phyloP scores from a whole-genome alignment of 2,797 vertebrate species.

The Eurystomus glaucurus region DNA sequence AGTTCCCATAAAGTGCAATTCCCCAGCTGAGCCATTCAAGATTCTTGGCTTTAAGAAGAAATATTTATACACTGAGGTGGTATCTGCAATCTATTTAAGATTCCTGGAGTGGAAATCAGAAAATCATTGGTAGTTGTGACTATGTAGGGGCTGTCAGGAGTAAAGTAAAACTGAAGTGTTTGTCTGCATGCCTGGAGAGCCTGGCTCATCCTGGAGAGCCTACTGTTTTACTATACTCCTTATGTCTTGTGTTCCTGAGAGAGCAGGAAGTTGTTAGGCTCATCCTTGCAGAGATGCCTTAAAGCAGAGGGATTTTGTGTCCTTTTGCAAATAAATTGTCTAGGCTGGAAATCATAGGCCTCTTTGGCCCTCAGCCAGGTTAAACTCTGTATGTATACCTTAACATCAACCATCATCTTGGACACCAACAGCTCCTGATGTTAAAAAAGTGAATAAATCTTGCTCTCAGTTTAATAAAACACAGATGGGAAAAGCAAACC shows the following conservation, averaged over 20 bases:
- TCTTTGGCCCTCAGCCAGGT: slow-evolving; percentile 55
- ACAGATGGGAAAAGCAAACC: slow-evolving; percentile 75
- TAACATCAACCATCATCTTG: slow-evolving; percentile 56
- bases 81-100: slow-evolving; percentile 57
- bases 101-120: slow-evolving; percentile 58
- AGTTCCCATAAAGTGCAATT: slow-evolving; percentile 30
- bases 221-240: neutral
- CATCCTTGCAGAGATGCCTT: slow-evolving; percentile 44
- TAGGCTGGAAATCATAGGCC: slow-evolving; percentile 35
- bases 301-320: slow-evolving; percentile 43
- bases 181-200: slow-evolving; percentile 31
- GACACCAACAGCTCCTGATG: slow-evolving; percentile 51
- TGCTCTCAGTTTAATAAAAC: slow-evolving; percentile 67
- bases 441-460: slow-evolving; percentile 65
- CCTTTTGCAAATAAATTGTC: slow-evolving; percentile 54
- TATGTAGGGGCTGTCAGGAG: neutral
- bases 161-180: slow-evolving; percentile 38
- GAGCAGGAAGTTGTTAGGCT: neutral
- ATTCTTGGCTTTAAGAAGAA: slow-evolving; percentile 51
- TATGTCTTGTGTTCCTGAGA: slow-evolving; percentile 29
- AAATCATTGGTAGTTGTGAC: slow-evolving; percentile 28
- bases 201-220: slow-evolving; percentile 12
- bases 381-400: slow-evolving; percentile 63
- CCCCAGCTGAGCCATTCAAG: slow-evolving; percentile 51
- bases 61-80: slow-evolving; percentile 18